phyloP scores from a whole-genome alignment of 1,140 invertebrate genomes.

The Drosophila ercepeae region DNA sequence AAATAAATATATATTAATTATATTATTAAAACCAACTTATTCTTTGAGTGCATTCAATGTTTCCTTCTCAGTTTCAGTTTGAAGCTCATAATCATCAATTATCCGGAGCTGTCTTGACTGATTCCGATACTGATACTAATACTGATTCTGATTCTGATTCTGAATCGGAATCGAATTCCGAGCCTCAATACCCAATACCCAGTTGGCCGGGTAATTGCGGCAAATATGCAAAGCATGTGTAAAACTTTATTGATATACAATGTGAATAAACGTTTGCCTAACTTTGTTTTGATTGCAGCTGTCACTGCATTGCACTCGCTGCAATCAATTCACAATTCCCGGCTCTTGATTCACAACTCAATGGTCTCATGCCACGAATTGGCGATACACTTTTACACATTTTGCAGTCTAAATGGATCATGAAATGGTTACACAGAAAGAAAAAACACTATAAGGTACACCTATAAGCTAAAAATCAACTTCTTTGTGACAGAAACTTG shows the following conservation, averaged over 20 bases:
- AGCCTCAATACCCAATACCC: conserved; percentile 5
- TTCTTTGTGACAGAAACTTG: too few relatives aligned
- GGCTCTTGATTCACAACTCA: background rate
- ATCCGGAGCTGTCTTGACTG: conserved; percentile 54
- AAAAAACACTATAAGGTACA: too few relatives aligned
- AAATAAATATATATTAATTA: too few relatives aligned
- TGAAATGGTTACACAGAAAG: background rate
- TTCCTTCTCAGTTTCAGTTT: background rate
- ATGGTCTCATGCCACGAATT: conserved; percentile 3
- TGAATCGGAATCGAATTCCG: conserved; percentile 12
- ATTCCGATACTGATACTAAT: background rate
- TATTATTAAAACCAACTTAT: background rate
- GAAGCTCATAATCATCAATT: conserved; percentile 77
- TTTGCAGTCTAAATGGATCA: background rate
- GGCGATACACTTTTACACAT: conserved; percentile 13
- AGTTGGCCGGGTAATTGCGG: conserved; percentile 33
- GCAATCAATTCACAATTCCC: conserved; percentile 9
- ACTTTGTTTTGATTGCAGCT: conserved; percentile 66
- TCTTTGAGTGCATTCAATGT: background rate
- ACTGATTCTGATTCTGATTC: background rate
- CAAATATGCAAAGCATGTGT: conserved; percentile 68
- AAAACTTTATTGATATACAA: conserved; percentile 55
- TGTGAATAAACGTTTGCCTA: conserved; percentile 51
- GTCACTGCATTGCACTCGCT: conserved; percentile 45
- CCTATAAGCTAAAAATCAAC: too few relatives aligned